Percentiles rank a stretch among this genome's conserved stretches.
phyloP scores from a whole-genome alignment of 2,797 vertebrate species.

The Pelobates cultripes region DNA sequence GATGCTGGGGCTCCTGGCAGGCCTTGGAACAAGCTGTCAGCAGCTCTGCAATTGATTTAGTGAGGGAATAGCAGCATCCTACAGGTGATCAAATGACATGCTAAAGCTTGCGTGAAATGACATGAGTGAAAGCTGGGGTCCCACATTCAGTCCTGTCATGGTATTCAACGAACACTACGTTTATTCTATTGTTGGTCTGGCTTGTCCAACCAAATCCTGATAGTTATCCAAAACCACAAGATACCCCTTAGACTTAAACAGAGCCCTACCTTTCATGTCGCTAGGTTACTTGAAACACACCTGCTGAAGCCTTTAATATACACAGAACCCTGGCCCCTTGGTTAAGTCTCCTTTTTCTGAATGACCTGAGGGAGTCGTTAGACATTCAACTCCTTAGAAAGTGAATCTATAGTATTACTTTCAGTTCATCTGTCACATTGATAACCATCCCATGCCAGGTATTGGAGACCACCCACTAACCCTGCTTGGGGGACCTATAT shows the following conservation, averaged over 20 bases:
- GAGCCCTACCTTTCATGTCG: background rate
- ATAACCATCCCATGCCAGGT: too few species aligned
- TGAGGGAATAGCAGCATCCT: constrained; percentile 2
- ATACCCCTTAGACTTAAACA: background rate
- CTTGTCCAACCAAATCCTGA: too few species aligned
- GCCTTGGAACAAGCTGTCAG: constrained; percentile 14
- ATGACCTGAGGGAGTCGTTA: too few species aligned
- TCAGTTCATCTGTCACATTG: too few species aligned
- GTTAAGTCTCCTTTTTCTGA: too few species aligned
- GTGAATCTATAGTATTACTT: too few species aligned
- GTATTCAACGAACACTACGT: background rate
- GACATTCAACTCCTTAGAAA: too few species aligned
- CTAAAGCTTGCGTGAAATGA: background rate
- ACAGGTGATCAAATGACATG: background rate
- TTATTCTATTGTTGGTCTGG: too few species aligned
- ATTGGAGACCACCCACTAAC: too few species aligned
- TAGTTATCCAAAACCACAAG: background rate
- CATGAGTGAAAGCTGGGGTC: background rate
- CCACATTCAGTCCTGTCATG: background rate
- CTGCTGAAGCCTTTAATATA: background rate
- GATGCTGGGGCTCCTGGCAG: constrained; percentile 2
- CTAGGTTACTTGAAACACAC: constrained; percentile 23
- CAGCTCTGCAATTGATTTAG: background rate
- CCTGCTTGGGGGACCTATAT: too few species aligned
- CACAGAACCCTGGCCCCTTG: too few species aligned